A percentile compares a stretch with the other conserved stretches of the same genome.
Evolutionary conservation across 37 sponge, comb jelly and placozoan genomes (phyloP).

Genomic region (Cladorhizidae sp.): DNA sequence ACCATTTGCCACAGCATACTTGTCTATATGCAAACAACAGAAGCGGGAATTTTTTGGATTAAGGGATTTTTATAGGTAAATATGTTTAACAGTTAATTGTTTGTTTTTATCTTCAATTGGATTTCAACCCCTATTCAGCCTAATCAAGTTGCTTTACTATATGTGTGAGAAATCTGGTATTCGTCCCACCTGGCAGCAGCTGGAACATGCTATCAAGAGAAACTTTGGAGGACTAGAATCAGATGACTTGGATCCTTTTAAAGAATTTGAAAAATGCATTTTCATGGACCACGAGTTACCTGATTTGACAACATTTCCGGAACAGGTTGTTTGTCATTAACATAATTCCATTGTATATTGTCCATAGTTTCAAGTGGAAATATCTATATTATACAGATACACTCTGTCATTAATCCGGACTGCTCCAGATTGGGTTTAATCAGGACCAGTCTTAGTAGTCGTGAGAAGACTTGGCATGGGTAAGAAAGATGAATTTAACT

Average conservation of each 20-base stretch:
- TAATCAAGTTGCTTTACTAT: constrained; percentile 91
- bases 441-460: constrained; percentile 60
- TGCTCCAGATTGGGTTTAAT: constrained; percentile 74
- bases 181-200: constrained; percentile 50
- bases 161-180: constrained; percentile 47
- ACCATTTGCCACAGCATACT: constrained; percentile 63
- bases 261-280: constrained; percentile 20
- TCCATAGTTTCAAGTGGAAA: not conserved
- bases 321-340: constrained; percentile 9
- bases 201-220: constrained; percentile 80
- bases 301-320: constrained; percentile 10
- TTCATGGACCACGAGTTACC: constrained; percentile 1
- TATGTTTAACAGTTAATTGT: not conserved
- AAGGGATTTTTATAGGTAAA: constrained; percentile 91
- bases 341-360: too few species aligned
- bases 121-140: constrained; percentile 31
- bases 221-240: constrained; percentile 87
- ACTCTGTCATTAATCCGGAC: constrained; percentile 57
- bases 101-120: not conserved
- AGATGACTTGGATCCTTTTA: constrained; percentile 42
- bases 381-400: constrained; percentile 24
- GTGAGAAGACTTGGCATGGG: constrained; percentile 79
- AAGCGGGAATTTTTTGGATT: constrained; percentile 82
- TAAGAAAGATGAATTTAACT: constrained; percentile 22
- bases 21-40: constrained; percentile 43